These are phyloP conservation scores for Amblyraja radiata DNA, from an alignment of 2,797 vertebrate genomes.

Conservation along the genomic window DNA sequence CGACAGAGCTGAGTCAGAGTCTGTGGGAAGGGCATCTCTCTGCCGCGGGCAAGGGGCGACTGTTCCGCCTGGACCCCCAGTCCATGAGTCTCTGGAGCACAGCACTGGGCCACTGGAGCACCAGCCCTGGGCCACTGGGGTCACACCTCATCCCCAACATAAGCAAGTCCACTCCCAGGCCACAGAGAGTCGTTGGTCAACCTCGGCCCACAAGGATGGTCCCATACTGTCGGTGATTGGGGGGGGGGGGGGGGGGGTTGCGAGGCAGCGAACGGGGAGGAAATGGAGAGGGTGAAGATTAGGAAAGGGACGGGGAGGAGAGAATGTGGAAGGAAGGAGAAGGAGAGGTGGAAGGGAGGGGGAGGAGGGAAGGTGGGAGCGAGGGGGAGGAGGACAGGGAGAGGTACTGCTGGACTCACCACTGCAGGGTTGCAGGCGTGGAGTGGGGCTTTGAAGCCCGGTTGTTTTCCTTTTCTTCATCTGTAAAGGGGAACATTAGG, in stretches of 20 bases:
- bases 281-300: not conserved
- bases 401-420: conserved; percentile 61
- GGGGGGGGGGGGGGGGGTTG: conserved; percentile 39
- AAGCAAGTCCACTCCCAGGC: too few species aligned
- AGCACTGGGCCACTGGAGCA: too few species aligned
- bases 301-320: not conserved
- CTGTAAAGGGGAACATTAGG: conserved; percentile 52
- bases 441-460: conserved; percentile 96
- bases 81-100: too few species aligned
- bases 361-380: not conserved
- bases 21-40: not conserved
- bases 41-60: not conserved
- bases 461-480: conserved; percentile 98
- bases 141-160: too few species aligned
- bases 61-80: too few species aligned
- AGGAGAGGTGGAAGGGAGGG: too few species aligned
- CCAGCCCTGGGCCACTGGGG: too few species aligned
- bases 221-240: conserved; percentile 61
- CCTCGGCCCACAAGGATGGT: conserved; percentile 54
- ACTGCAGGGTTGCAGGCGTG: conserved; percentile 93
- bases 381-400: not conserved
- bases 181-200: conserved; percentile 54
- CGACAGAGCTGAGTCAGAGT: not conserved
- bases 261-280: not conserved
- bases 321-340: not conserved